Evolutionary conservation across 1,140 invertebrate genomes (phyloP), one percentile per base, ranked within the genome.

Genomic region (Drosophila malerkotliana): DNA sequence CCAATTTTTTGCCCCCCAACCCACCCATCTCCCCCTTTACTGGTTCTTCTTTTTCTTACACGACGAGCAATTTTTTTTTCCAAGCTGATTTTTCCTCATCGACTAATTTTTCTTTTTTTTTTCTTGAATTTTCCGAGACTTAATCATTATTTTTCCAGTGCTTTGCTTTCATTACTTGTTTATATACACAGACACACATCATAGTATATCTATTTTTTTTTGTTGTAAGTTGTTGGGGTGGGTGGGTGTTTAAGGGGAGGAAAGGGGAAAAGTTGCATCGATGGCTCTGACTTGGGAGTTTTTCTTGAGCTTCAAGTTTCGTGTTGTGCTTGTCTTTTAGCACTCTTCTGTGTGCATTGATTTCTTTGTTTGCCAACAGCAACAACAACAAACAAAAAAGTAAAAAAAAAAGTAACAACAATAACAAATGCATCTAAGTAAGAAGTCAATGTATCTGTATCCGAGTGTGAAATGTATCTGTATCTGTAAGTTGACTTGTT

Each of bases 111-210:
- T 77, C 49, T 69, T 75, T 66, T 84, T 85, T 44, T 69, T 75
- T 72, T 59, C 44, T 62, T 57, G 37, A 41, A 69, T 75, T 67
- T 74, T 73, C 78, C 56, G 62, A 67, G 55, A 68, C 77, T 71
- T 64, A 85, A 85, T 80, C 77, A 85, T 85, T 85, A 80, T 80
- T 85, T 85, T 84, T 85, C 81, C 81, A 85, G 77, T 80, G 73
- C 77, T 77, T 83, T 74, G 81, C 81, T 85, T 85, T 85, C 77
- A 77, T 85, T 85, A 85, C 81, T 74, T 63, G 81, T 77, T 77
- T 61, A 37, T 37, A 12, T 12, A 64, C 63, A 34, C 63, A 34
- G 24, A 58, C 58, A 71, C 66, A 63, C 51, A 63, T 32, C n/a
- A 41, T 10, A 14, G 12, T 14, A n/a, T 14, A 15, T n/a, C 21